Evolutionary conservation across 2,888 invertebrate genomes (phyloP).

Genomic region (Coenonympha glycerion): DNA sequence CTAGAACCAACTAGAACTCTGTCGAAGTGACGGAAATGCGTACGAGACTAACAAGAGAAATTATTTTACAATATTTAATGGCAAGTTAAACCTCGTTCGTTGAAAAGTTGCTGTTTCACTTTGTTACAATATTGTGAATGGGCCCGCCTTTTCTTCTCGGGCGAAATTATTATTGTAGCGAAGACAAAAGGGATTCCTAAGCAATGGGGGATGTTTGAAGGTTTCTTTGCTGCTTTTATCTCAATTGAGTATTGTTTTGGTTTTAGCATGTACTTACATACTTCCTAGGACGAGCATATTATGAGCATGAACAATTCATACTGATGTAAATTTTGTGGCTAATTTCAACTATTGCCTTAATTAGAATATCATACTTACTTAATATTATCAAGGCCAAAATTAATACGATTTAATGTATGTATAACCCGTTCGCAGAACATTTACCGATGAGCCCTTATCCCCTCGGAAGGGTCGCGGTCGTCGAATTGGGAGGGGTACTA

Average conservation of each 20-base stretch:
- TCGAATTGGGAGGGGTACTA: no score
- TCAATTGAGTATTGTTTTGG: background rate
- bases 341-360: no score
- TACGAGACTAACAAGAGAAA: constrained; percentile 13
- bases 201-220: background rate
- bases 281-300: no score
- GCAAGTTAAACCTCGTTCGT: constrained; percentile 4
- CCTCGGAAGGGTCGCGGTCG: no score
- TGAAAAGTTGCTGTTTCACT: constrained; percentile 7
- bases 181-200: background rate
- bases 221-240: background rate
- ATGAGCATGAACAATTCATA: no score
- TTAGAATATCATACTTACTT: no score
- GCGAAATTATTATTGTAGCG: background rate
- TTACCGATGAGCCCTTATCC: no score
- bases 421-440: no score
- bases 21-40: constrained; percentile 19
- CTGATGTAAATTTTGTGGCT: no score
- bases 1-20: constrained; percentile 5
- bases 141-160: background rate
- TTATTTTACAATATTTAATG: constrained; percentile 10
- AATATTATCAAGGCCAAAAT: no score
- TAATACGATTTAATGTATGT: no score
- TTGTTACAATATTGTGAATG: constrained; percentile 6
- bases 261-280: no score